A percentile compares a stretch with the other conserved stretches of the same genome.
phyloP scores from a whole-genome alignment of 2,113 vertebrate genomes.

The Catharus bicknelli region DNA sequence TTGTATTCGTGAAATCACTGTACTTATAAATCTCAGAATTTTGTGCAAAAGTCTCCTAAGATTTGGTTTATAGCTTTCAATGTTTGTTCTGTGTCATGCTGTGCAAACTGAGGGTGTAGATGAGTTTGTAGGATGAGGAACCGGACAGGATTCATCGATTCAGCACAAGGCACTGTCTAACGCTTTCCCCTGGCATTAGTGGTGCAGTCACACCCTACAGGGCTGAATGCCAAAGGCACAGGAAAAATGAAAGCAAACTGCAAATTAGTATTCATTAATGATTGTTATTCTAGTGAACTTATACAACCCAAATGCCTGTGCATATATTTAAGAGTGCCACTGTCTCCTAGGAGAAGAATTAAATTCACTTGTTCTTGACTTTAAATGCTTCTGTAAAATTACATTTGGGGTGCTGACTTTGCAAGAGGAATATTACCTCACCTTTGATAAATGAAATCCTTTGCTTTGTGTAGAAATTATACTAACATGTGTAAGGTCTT shows the following conservation, averaged over 20 bases:
- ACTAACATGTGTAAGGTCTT: not conserved
- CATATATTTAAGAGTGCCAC: not conserved
- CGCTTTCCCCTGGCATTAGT: not conserved
- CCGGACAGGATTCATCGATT: not conserved
- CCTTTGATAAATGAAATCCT: not conserved
- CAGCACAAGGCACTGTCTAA: not conserved
- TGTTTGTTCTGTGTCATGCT: not conserved
- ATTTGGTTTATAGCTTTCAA: not conserved
- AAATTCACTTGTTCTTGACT: not conserved
- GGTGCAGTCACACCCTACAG: not conserved
- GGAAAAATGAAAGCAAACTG: not conserved
- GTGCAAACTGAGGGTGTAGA: not conserved
- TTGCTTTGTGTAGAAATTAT: not conserved
- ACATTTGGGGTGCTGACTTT: not conserved
- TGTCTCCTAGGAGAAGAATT: not conserved
- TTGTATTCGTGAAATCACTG: too few species aligned
- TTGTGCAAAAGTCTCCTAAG: not conserved
- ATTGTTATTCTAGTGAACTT: not conserved
- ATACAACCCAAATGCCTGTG: not conserved
- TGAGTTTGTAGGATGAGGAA: not conserved
- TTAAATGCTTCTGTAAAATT: not conserved
- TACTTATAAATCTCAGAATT: not conserved
- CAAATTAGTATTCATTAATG: not conserved
- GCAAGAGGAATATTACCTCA: not conserved
- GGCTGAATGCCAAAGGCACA: not conserved